Evolutionary conservation across 2,888 invertebrate genomes (phyloP).

Genomic region (Macaria liturata): DNA sequence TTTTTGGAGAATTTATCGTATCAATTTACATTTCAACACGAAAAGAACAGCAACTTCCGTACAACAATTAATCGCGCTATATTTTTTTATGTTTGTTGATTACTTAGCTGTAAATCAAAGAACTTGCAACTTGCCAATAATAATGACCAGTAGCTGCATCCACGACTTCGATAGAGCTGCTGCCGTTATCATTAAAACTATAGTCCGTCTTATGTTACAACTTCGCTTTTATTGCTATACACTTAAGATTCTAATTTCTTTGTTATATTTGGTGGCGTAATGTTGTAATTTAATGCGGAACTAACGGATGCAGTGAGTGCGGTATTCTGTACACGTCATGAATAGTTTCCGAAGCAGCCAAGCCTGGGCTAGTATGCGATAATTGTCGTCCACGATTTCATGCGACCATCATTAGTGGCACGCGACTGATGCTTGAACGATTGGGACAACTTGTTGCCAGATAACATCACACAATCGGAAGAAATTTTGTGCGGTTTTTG

Average conservation of each 20-base stretch:
- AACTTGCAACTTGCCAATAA: not conserved
- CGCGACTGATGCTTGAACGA: slow-evolving; percentile 34
- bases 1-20: no score
- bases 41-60: no score
- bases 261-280: slow-evolving; percentile 19
- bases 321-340: slow-evolving; percentile 64
- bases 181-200: slow-evolving; percentile 33
- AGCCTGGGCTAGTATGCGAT: slow-evolving; percentile 56
- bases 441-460: not conserved
- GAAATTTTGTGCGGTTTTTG: no score
- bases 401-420: slow-evolving; percentile 48
- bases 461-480: not conserved
- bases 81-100: no score
- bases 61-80: no score
- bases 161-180: slow-evolving; percentile 31
- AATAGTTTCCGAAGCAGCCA: slow-evolving; percentile 69
- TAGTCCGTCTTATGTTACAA: not conserved
- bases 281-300: slow-evolving; percentile 57
- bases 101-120: no score
- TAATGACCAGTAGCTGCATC: slow-evolving; percentile 27
- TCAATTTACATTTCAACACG: no score
- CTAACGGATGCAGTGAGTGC: slow-evolving; percentile 66
- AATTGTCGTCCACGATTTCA: slow-evolving; percentile 53
- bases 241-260: slow-evolving; percentile 37
- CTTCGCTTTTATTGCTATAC: slow-evolving; percentile 27